A percentile compares a stretch with the other conserved stretches of the same genome.
phyloP scores from a whole-genome alignment of 2,113 vertebrate genomes.

The Pteropus alecto region DNA sequence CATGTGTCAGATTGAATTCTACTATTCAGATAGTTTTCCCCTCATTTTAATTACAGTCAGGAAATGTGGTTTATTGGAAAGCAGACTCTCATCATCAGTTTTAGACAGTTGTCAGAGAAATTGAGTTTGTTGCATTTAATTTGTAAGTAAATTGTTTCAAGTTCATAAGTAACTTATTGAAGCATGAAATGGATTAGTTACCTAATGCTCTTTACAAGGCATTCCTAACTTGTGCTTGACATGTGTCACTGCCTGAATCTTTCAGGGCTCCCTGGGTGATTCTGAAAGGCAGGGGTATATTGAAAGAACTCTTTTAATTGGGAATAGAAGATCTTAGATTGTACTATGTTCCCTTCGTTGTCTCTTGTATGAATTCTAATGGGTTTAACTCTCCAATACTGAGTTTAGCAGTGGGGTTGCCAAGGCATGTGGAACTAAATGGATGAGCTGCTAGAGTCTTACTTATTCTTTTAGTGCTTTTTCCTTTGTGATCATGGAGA shows the following conservation, averaged over 20 bases:
- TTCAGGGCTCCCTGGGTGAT: background rate
- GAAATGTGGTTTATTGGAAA: slow-evolving; percentile 21
- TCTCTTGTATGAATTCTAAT: background rate
- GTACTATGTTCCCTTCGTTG: background rate
- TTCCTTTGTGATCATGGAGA: background rate
- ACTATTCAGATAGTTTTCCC: background rate
- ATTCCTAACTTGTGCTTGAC: slow-evolving; percentile 11
- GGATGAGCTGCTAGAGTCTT: background rate
- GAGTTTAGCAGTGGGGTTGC: background rate
- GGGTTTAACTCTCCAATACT: background rate
- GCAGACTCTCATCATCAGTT: background rate
- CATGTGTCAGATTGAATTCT: slow-evolving; percentile 19
- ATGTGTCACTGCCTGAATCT: background rate
- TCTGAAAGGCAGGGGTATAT: background rate
- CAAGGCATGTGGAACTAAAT: background rate
- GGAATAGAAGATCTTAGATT: background rate
- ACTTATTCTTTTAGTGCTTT: background rate
- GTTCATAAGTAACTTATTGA: slow-evolving; percentile 10
- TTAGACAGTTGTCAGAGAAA: slow-evolving; percentile 35
- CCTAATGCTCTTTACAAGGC: background rate
- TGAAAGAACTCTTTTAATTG: slow-evolving; percentile 23
- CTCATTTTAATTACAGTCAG: slow-evolving; percentile 23
- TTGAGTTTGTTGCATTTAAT: slow-evolving; percentile 33
- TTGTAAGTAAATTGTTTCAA: slow-evolving; percentile 29
- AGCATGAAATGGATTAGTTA: background rate